Percentiles rank a stretch among this genome's conserved stretches.
phyloP scores from a whole-genome alignment of 64 coral and sea anemone species.

The Astreopora myriophthalma region DNA sequence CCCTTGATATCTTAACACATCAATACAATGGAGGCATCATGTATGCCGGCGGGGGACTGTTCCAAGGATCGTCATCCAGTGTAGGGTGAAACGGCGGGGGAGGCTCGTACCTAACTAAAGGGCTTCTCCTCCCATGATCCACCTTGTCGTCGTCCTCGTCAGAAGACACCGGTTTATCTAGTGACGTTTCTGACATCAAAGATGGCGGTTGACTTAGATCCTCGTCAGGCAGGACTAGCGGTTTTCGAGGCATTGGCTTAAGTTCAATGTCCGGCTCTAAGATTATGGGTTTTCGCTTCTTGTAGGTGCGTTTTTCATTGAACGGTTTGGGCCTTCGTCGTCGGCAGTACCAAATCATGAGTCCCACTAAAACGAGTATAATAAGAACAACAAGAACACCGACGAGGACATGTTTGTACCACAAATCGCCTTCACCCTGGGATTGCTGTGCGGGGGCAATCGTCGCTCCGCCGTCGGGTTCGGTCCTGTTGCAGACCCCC shows the following conservation, averaged over 20 bases:
- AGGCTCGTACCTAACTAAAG: constrained; percentile 71
- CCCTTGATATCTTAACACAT: neutral
- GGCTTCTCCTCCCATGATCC: constrained; percentile 71
- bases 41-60: constrained; percentile 74
- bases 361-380: constrained; percentile 42
- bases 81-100: constrained; percentile 67
- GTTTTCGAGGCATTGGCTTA: constrained; percentile 64
- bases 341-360: constrained; percentile 53
- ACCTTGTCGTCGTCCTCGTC: constrained; percentile 80
- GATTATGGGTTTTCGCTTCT: constrained; percentile 87
- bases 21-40: constrained; percentile 69
- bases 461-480: constrained; percentile 2
- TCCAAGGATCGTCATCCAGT: constrained; percentile 7
- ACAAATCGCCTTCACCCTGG: constrained; percentile 35
- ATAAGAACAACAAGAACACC: constrained; percentile 64
- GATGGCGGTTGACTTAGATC: constrained; percentile 67
- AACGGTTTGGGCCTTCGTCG: constrained; percentile 73
- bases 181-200: constrained; percentile 77
- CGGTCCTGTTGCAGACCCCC: constrained; percentile 69
- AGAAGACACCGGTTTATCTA: constrained; percentile 71
- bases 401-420: constrained; percentile 86
- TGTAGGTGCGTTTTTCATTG: constrained; percentile 76
- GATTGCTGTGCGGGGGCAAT: neutral
- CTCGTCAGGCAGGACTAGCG: constrained; percentile 82
- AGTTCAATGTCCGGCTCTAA: constrained; percentile 83